Conservation (phyloP, 2,113 vertebrate species). For the Cyanistes caeruleus region DNA sequence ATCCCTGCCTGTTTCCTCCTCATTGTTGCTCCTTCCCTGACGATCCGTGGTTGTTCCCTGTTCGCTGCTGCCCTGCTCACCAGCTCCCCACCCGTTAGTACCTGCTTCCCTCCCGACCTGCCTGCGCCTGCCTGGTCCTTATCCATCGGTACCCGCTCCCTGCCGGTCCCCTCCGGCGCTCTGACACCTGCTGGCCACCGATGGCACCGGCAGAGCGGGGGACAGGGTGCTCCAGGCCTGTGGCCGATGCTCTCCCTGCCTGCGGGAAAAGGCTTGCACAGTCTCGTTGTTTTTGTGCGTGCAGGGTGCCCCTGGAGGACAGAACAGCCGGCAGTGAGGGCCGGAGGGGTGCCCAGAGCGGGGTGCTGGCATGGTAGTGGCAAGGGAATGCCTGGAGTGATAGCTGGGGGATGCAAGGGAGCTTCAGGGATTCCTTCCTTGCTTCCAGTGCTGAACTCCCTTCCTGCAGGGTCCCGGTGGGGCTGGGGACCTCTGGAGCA, state of each 20-base stretch:
- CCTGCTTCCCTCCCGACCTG: not conserved
- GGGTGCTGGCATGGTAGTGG: not conserved
- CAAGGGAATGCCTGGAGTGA: not conserved
- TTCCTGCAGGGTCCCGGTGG: rapidly evolving
- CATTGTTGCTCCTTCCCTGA: not conserved
- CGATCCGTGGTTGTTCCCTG: not conserved
- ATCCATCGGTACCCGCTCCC: not conserved
- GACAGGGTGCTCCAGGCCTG: not conserved
- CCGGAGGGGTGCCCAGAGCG: not conserved
- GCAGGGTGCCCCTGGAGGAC: not conserved
- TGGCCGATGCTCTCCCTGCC: not conserved
- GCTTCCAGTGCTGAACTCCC: not conserved
- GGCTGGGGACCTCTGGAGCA: not conserved
- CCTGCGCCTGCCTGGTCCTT: not conserved
- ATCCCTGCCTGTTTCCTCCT: not conserved
- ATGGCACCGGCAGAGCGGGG: conserved; percentile 4
- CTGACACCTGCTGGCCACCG: conserved; percentile 64
- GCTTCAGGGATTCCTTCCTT: rapidly evolving
- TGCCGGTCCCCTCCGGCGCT: not conserved
- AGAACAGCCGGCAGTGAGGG: not conserved
- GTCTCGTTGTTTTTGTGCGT: not conserved
- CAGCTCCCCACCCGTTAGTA: not conserved
- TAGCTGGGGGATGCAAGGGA: not conserved
- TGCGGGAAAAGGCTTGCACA: not conserved
- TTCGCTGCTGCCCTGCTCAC: not conserved